Conservation (phyloP, 2,113 vertebrate genomes). For the Helogale parvula region DNA sequence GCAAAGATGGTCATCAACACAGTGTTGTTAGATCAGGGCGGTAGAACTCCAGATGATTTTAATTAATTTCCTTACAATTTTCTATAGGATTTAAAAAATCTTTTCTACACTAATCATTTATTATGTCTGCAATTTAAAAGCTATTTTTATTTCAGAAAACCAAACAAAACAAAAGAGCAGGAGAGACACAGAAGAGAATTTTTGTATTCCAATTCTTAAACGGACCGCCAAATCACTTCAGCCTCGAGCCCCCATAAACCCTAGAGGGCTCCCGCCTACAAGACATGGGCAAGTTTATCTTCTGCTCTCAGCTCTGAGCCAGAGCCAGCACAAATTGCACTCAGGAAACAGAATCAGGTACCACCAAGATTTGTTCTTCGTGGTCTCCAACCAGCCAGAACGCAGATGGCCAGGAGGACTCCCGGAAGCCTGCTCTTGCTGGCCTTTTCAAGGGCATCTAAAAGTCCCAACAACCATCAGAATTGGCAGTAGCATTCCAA, state of each 20-base stretch:
- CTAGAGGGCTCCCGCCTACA: accelerated
- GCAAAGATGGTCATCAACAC: accelerated
- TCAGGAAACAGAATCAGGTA: neutral
- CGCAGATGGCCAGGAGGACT: accelerated
- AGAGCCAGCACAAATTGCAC: neutral
- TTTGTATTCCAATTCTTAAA: neutral
- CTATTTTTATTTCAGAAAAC: neutral
- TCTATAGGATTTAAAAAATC: neutral
- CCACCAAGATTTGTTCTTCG: neutral
- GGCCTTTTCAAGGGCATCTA: no score
- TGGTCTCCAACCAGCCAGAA: neutral
- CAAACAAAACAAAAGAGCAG: neutral
- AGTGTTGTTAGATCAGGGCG: neutral
- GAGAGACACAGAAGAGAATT: neutral
- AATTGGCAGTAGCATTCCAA: neutral
- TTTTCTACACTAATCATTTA: neutral
- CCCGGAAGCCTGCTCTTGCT: accelerated
- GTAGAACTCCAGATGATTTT: neutral
- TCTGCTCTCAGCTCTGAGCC: accelerated
- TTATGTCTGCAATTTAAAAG: neutral
- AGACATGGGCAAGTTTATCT: accelerated
- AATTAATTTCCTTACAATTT: neutral
- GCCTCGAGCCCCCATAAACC: neutral
- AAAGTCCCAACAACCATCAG: neutral
- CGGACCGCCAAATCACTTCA: neutral